Conservation (phyloP, 2,888 invertebrate genomes). For the Rutpela maculata region DNA sequence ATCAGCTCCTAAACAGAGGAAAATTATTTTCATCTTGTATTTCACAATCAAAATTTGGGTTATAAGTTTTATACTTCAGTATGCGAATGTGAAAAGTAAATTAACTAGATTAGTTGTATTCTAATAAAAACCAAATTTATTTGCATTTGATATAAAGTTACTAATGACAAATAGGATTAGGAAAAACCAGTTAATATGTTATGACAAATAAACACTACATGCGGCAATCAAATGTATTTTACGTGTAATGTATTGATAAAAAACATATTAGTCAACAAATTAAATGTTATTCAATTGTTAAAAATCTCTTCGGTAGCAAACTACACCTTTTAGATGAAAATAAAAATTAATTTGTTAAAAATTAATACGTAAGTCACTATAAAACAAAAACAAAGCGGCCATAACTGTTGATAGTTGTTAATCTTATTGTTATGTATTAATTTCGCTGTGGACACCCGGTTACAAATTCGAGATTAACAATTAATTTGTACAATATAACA, state of each 20-base stretch:
- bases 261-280: slow-evolving; percentile 48
- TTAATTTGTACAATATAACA: slow-evolving; percentile 33
- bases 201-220: slow-evolving; percentile 50
- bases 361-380: slow-evolving; percentile 32
- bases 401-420: slow-evolving; percentile 28
- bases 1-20: too few species aligned
- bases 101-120: slow-evolving; percentile 9
- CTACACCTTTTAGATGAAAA: slow-evolving; percentile 73
- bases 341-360: slow-evolving; percentile 41
- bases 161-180: slow-evolving; percentile 39
- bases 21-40: too few species aligned
- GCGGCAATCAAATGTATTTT: slow-evolving; percentile 47
- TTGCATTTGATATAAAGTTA: slow-evolving; percentile 62
- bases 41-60: too few species aligned
- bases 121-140: slow-evolving; percentile 54
- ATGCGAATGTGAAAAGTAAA: too few species aligned
- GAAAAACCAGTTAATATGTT: slow-evolving; percentile 43
- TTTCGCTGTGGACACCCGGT: slow-evolving; percentile 9
- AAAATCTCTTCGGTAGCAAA: slow-evolving; percentile 72
- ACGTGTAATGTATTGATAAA: slow-evolving; percentile 50
- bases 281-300: slow-evolving; percentile 53
- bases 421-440: slow-evolving; percentile 28
- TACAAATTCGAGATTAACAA: slow-evolving; percentile 17
- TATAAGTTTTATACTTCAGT: too few species aligned
- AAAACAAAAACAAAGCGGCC: slow-evolving; percentile 33